Conservation (phyloP, 2,797 vertebrate species). For the Capromys pilorides region DNA sequence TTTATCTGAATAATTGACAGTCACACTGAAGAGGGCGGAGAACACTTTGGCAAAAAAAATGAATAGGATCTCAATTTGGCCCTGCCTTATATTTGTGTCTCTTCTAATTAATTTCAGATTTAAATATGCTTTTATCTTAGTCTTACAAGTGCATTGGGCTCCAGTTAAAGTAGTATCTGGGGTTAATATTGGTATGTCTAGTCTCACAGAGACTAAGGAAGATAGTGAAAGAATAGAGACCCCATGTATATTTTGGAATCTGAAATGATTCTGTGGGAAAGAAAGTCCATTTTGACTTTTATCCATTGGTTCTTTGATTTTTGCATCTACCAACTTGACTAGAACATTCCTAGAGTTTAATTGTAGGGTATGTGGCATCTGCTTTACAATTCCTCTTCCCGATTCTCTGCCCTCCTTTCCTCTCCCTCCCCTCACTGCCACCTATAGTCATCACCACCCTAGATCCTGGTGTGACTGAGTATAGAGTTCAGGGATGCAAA, state of each 20-base stretch:
- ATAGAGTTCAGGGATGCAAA: conserved; percentile 41
- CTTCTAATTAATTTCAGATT: conserved; percentile 60
- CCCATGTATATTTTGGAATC: background rate
- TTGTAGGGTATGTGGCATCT: background rate
- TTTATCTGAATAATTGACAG: background rate
- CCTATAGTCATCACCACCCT: background rate
- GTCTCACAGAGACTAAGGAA: conserved; percentile 7
- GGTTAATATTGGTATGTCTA: background rate
- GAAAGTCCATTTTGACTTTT: background rate
- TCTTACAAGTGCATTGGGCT: background rate
- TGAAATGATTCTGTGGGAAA: conserved; percentile 4
- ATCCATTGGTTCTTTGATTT: background rate
- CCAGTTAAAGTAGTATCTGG: background rate
- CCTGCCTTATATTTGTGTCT: conserved; percentile 53
- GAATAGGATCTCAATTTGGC: background rate
- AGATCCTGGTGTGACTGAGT: background rate
- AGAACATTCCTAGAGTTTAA: background rate
- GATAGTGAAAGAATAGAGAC: background rate
- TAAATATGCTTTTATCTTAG: conserved; percentile 47
- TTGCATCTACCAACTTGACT: background rate
- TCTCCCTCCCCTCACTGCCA: background rate
- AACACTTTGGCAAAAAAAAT: background rate
- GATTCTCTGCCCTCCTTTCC: background rate
- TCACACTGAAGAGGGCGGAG: background rate
- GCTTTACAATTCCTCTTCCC: background rate